Percentiles rank a stretch among this genome's conserved stretches.
phyloP scores from a whole-genome alignment of 1,140 invertebrate genomes.

The Drosophila leontia region DNA sequence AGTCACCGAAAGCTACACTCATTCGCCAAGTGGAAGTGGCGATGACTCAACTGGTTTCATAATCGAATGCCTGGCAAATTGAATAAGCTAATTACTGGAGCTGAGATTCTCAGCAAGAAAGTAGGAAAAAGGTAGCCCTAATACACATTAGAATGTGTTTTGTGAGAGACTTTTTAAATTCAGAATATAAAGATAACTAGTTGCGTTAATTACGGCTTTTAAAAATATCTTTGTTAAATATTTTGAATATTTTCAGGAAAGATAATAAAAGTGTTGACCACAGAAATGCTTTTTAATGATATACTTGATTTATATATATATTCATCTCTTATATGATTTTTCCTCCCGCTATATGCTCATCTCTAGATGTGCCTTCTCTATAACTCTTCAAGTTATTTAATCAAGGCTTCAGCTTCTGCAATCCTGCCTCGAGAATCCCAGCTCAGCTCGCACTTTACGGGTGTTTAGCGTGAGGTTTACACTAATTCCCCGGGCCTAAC shows the following conservation, averaged over 20 bases:
- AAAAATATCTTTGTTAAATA: not conserved
- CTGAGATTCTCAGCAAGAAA: slow-evolving; percentile 7
- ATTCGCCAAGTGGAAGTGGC: slow-evolving; percentile 15
- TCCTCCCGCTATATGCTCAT: not conserved
- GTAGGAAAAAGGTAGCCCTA: not conserved
- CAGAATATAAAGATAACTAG: not conserved
- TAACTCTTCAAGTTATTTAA: not conserved
- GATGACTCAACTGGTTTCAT: slow-evolving; percentile 52
- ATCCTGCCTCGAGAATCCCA: not conserved
- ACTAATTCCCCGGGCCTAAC: slow-evolving; percentile 49
- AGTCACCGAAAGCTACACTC: slow-evolving; percentile 1
- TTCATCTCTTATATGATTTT: not conserved
- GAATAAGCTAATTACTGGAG: slow-evolving; percentile 26
- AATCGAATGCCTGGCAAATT: slow-evolving; percentile 22
- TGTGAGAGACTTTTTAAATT: not conserved
- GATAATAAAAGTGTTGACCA: no score
- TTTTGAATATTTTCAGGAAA: no score
- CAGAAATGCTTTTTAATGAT: no score
- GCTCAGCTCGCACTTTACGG: slow-evolving; percentile 15
- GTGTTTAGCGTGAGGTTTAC: slow-evolving; percentile 40
- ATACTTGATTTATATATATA: no score
- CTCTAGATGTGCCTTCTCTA: not conserved
- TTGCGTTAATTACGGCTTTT: not conserved
- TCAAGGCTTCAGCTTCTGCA: not conserved
- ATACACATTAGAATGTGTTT: not conserved